These are phyloP conservation scores for Drosophila lacteicornis DNA, from an alignment of 1,140 invertebrate genomes.

Conservation along the genomic window DNA sequence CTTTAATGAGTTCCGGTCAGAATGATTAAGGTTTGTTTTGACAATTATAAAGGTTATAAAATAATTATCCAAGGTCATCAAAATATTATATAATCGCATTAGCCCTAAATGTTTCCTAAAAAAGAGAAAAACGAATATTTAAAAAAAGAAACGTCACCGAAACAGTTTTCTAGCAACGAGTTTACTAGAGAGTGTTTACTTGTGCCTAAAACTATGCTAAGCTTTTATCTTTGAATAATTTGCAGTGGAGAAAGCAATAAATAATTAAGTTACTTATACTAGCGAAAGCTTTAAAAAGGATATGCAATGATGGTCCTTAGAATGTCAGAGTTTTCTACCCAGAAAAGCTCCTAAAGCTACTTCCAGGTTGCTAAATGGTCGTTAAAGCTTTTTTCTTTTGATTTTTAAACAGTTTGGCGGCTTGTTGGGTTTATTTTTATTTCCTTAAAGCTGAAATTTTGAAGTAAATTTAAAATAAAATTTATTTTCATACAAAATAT, in stretches of 20 bases:
- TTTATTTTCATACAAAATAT: no score
- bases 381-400: neutral
- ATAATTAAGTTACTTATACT: no score
- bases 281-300: neutral
- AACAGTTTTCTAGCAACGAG: slow-evolving; percentile 1
- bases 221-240: no score
- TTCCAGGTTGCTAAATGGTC: neutral
- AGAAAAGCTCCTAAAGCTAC: neutral
- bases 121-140: neutral
- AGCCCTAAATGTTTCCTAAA: slow-evolving; percentile 2
- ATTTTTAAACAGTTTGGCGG: neutral
- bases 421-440: no score
- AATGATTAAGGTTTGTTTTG: neutral
- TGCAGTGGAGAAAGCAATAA: neutral
- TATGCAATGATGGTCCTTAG: neutral
- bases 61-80: slow-evolving; percentile 12
- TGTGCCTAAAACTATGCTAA: neutral
- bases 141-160: neutral
- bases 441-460: no score
- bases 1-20: slow-evolving; percentile 15
- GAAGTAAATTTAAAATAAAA: no score
- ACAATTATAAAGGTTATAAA: neutral
- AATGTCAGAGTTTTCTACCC: neutral
- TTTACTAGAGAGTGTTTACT: neutral
- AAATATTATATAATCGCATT: slow-evolving; percentile 8